A percentile compares a stretch with the other conserved stretches of the same genome.
Conservation (phyloP, 2,113 vertebrate genomes). For the Salvelinus namaycush region DNA sequence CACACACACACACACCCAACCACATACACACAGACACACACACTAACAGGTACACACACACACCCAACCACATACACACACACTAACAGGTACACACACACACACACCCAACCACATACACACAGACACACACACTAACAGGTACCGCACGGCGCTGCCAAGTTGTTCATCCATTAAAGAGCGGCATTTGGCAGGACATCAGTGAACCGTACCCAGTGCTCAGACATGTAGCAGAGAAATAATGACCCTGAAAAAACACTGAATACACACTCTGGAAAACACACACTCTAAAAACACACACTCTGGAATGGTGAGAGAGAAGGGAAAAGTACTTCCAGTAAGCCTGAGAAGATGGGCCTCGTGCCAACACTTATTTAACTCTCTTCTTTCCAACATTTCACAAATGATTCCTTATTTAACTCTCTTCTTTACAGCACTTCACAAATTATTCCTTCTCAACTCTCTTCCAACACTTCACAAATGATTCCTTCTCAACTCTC, state of each 20-base stretch:
- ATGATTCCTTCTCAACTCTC: too few relatives aligned
- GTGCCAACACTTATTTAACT: too few relatives aligned
- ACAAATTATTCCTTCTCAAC: too few relatives aligned
- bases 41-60: neutral
- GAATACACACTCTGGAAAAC: neutral
- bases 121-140: neutral
- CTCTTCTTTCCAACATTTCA: too few relatives aligned
- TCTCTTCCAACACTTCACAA: too few relatives aligned
- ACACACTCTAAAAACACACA: neutral
- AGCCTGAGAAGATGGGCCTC: too few relatives aligned
- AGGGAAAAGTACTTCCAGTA: neutral
- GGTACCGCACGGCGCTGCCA: slow-evolving; percentile 20
- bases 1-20: neutral
- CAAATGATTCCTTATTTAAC: too few relatives aligned
- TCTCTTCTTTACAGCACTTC: too few relatives aligned
- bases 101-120: neutral
- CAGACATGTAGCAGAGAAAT: slow-evolving; percentile 35
- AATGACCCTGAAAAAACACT: slow-evolving; percentile 15
- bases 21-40: neutral
- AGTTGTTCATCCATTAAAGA: slow-evolving; percentile 37
- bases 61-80: neutral
- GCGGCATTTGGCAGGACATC: slow-evolving; percentile 44
- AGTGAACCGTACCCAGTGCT: slow-evolving; percentile 17
- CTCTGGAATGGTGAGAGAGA: neutral
- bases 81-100: neutral